Evolutionary conservation across 2,888 invertebrate genomes (phyloP).

Genomic region (Plutella xylostella): DNA sequence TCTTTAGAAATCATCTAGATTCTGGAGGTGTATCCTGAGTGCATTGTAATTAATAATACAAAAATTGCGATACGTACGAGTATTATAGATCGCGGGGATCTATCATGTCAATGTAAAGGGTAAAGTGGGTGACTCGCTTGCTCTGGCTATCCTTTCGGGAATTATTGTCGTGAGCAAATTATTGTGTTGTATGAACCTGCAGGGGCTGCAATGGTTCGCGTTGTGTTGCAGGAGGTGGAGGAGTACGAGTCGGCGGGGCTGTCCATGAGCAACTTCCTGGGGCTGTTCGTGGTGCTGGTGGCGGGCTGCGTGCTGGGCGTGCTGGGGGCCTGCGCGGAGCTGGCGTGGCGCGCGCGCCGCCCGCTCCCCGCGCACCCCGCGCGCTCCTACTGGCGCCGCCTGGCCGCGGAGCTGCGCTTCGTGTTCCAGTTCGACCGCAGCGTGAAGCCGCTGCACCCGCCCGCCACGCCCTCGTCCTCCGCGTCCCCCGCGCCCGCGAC

Average conservation of each 20-base stretch:
- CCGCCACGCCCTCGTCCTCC: not conserved
- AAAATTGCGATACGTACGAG: no score
- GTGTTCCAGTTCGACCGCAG: constrained; percentile 50
- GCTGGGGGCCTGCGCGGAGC: constrained; percentile 75
- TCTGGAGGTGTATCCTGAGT: no score
- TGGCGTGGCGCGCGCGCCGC: constrained; percentile 35
- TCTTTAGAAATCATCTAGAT: no score
- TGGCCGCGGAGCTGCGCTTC: constrained; percentile 48
- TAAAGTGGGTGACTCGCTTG: not conserved
- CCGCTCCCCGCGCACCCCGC: constrained; percentile 28
- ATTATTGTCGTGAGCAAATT: not conserved
- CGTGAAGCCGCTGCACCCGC: constrained; percentile 25
- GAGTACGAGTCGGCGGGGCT: constrained; percentile 42
- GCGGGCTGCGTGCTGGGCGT: constrained; percentile 75
- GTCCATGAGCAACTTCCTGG: constrained; percentile 81
- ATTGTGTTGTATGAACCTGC: no score
- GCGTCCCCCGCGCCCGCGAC: constrained; percentile 19
- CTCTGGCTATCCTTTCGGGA: not conserved
- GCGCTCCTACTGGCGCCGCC: constrained; percentile 29
- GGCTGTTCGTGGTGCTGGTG: constrained; percentile 81
- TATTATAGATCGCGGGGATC: no score
- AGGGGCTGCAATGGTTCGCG: not conserved
- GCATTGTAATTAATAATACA: no score
- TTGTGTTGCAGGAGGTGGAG: constrained; percentile 31
- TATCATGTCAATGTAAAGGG: no score